Evolutionary conservation across 2,888 invertebrate species (phyloP), one percentile per base, ranked within the genome.

Genomic region (Netelia melanura): DNA sequence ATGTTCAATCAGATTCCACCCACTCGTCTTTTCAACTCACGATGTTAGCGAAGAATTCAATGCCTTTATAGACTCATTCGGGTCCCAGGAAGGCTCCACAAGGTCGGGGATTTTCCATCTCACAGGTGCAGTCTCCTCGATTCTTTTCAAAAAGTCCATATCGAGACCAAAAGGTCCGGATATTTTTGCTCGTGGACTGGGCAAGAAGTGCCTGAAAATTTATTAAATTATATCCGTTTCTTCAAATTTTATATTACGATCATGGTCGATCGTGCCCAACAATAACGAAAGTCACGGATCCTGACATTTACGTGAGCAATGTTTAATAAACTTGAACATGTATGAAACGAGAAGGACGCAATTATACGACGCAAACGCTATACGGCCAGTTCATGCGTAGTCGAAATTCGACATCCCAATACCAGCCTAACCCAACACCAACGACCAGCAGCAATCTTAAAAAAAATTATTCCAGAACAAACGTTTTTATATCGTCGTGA

Each of bases 151-250:
- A 84, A 97, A 94, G 81, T 96, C 95, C 21, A 96, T 95, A 93
- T 98, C 98, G 68, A 98, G 94, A 0, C 96, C 96, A 93, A 97
- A 98, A 30, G 97, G 97, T 23, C 98, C 98, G 0, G 95, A 94
- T 3, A 95, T 92, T 65, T 92, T 92, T 5, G 88, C 44, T 82
- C 89, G 90, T 8, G 87, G n/a, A 2, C 83, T 88, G 30, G 90
- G 87, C n/a, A 91, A 89, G 64, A 88, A 86, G 80, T 87, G 89
- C 81, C 92, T 92, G 79, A 25, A 87, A 83, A 72, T 79, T 65
- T 64, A 48, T 48, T 14, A 48, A 14, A 48, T 48, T 14, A 48
- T 48, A 14, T 48, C 48, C 3, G 38, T 6, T 38, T 38, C 38
- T 38, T 5, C 5, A 6, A 38, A 38, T 5, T 38, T 6, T 48